phyloP scores from a whole-genome alignment of 2,113 vertebrate genomes.

The Eleginops maclovinus region DNA sequence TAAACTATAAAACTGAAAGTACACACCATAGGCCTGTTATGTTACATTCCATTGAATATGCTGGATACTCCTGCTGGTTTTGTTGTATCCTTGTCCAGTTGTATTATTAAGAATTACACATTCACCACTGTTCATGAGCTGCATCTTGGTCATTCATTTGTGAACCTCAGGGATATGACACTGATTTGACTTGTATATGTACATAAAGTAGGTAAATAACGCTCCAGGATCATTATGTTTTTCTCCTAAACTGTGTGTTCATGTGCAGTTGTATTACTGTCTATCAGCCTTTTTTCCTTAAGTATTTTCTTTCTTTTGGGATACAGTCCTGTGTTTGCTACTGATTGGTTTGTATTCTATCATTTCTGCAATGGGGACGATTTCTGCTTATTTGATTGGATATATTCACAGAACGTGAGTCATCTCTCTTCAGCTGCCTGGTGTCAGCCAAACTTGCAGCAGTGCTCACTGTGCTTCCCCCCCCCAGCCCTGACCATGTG shows the following conservation, averaged over 20 bases:
- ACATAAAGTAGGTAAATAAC: not conserved
- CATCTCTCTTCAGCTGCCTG: slow-evolving; percentile 80
- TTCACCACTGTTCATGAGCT: not conserved
- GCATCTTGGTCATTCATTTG: slow-evolving; percentile 3
- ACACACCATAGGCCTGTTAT: not conserved
- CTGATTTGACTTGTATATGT: not conserved
- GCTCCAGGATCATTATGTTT: not conserved
- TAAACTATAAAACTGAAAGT: not conserved
- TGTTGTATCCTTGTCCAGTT: not conserved
- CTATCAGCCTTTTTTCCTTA: slow-evolving; percentile 5
- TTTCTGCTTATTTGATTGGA: slow-evolving; percentile 63
- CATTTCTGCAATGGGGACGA: slow-evolving; percentile 41
- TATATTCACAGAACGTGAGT: slow-evolving; percentile 72
- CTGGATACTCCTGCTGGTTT: not conserved
- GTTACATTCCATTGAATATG: not conserved
- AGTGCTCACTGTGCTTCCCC: slow-evolving; percentile 70
- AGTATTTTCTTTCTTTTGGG: slow-evolving; percentile 34
- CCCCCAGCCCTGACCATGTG: slow-evolving; percentile 49
- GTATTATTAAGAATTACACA: not conserved
- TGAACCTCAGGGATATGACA: not conserved
- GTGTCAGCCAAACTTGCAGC: slow-evolving; percentile 76
- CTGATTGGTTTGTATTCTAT: slow-evolving; percentile 31
- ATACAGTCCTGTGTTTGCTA: not conserved
- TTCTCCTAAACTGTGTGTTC: too few species aligned
- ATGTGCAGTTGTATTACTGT: slow-evolving; percentile 22